These are phyloP conservation scores for Florisuga fusca DNA, from an alignment of 2,797 vertebrate species.

Conservation along the genomic window DNA sequence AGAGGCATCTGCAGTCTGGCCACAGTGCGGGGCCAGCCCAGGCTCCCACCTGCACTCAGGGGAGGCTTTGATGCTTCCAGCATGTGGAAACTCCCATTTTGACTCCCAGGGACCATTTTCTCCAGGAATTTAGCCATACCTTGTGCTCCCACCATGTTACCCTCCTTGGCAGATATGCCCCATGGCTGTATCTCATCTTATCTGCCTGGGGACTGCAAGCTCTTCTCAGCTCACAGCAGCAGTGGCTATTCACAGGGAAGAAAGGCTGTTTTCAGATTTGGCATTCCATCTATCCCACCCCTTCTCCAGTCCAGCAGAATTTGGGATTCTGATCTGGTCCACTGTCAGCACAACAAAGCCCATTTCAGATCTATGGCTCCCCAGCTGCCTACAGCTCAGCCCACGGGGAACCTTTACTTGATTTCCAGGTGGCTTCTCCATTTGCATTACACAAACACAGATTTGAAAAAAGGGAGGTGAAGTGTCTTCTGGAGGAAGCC, in stretches of 20 bases:
- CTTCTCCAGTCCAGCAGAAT: not conserved
- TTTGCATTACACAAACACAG: not conserved
- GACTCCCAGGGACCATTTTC: not conserved
- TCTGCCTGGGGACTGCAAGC: not conserved
- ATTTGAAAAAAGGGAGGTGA: not conserved
- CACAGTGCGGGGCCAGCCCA: rapidly evolving
- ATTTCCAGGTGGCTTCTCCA: not conserved
- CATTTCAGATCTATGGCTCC: not conserved
- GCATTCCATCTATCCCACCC: not conserved
- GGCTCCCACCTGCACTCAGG: not conserved
- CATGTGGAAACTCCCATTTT: rapidly evolving
- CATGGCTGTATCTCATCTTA: rapidly evolving
- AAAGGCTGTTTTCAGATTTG: not conserved
- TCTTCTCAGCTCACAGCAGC: not conserved
- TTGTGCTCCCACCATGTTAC: not conserved
- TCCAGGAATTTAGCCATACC: not conserved
- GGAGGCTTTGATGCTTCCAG: conserved; percentile 18
- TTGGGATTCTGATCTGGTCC: not conserved
- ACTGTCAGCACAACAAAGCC: not conserved
- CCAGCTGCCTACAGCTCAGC: not conserved
- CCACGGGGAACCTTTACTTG: not conserved
- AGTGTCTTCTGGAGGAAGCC: not conserved
- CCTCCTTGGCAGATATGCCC: not conserved
- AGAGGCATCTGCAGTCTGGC: conserved; percentile 8
- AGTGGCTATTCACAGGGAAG: not conserved